Evolutionary conservation across 2,888 invertebrate species (phyloP), one percentile per base, ranked within the genome.

Genomic region (Polydrusus tereticollis): DNA sequence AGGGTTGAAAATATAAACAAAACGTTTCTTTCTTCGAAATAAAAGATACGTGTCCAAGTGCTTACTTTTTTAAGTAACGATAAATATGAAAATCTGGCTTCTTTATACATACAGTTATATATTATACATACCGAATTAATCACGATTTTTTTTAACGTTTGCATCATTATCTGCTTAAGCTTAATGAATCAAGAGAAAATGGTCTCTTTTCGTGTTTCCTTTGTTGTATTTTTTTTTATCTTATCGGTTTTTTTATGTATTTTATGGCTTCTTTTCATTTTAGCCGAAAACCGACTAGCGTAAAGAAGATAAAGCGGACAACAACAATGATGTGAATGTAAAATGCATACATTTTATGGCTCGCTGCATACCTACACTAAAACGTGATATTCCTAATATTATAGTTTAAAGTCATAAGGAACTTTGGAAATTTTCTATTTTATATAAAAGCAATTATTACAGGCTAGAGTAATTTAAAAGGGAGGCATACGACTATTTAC

Each of bases 251-350:
- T 26, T 29, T 29, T 55, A 55, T 55, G 33, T 55, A 16, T 55
- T 55, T 55, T 55, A 55, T 29, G 14, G 52, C 16, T 5, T 55
- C 52, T 55, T 55, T 21, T 55, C 29, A 55, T 29, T 55, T 52
- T 55, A 55, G 18, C 29, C 10, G 52, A 29, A 29, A 55, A 29
- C 52, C 52, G 52, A 29, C 52, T 18, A 16, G 52, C 18, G 52
- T 29, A 29, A 55, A 55, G 29, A 18, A 55, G 52, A 55, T 55
- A 55, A 55, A 18, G 16, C 8, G 8, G 21, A 55, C 3, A n/a
- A 55, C 29, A 29, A 55, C 52, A 55, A 55, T 26, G 16, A 55
- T 55, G 33, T 8, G 16, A 33, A 55, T 55, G 52, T 55, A 29
- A 55, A 18, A 29, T 55, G 16, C 52, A 55, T 55, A 55, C 29